Evolutionary conservation across 2,113 vertebrate genomes (phyloP).

Genomic region (Oophaga pumilio): DNA sequence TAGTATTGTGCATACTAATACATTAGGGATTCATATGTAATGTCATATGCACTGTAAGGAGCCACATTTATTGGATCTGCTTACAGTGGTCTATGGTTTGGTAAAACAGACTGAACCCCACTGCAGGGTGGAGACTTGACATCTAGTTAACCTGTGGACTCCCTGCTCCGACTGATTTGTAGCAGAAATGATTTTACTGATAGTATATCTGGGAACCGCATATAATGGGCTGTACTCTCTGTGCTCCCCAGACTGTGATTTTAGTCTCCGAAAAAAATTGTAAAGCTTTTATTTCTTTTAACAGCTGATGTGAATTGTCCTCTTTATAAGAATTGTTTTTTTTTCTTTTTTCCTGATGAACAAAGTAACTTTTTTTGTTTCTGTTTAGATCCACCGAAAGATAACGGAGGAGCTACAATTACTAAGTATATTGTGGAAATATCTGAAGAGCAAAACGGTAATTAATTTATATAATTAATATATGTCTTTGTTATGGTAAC

Average conservation of each 20-base stretch:
- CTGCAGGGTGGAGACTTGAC: too few species aligned
- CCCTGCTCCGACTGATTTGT: too few species aligned
- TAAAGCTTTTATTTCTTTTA: not conserved
- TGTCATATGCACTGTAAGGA: too few species aligned
- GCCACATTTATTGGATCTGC: too few species aligned
- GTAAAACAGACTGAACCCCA: too few species aligned
- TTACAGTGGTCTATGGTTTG: too few species aligned
- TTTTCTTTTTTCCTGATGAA: not conserved
- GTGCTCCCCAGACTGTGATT: not conserved
- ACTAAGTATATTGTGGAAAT: conserved; percentile 89
- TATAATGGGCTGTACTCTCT: not conserved
- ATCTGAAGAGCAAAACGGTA: conserved; percentile 85
- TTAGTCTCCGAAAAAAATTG: not conserved
- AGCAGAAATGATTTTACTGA: not conserved
- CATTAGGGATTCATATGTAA: too few species aligned
- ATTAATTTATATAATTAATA: conserved; percentile 46
- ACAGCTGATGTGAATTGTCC: not conserved
- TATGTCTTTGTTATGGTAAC: not conserved
- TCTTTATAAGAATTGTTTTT: not conserved
- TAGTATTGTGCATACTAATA: too few species aligned
- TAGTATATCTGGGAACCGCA: not conserved
- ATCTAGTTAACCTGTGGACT: too few species aligned
- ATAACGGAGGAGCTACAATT: conserved; percentile 87
- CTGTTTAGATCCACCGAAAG: conserved; percentile 86
- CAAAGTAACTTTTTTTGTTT: not conserved